Base-by-base conservation (phyloP, 2,797 vertebrate genomes). In the Sciurus carolinensis region DNA sequence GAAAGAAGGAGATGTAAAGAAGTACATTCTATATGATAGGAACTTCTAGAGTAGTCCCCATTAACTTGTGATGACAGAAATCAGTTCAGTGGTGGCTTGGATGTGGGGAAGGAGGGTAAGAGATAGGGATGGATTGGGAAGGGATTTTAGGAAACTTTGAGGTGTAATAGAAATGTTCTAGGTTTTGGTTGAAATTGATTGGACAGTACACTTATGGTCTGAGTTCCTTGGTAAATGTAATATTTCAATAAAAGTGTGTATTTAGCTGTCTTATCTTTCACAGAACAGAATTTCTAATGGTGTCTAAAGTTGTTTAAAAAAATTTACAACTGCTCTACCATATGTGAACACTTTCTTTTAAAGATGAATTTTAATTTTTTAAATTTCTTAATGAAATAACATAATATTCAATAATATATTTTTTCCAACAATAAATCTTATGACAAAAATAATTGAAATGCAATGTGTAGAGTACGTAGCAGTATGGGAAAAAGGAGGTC, bases 371-470 rank as follows among this genome's bases (percentile, higher is more conserved):
- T 22, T 39, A 83, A 47, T 91, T 94, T 88, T 18, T 94, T 91
- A 69, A n/a, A 36, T 47, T 95, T 95, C 77, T 94, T 85, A 95
- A 72, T 87, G 75, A 92, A 80, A 90, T 71, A 94, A 85, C 24
- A 57, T 33, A 85, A 81, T 50, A 67, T 62, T 8, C 5, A 91
- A 33, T 39, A 28, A 73, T 30, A 47, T 33, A 62, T 26, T 82
- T 79, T 24, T 67, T 52, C 79, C 18, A 81, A 54, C 50, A 81
- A 52, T 28, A 77, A 72, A 28, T 87, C 33, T 87, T 64, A 79
- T 2, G 42, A 42, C 15, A 64, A 90, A 92, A 59, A 83, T 30
- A 77, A 84, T 30, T 71, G 69, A 69, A 81, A 76, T 36, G 42
- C 67, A 64, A n/a, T 2, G 4, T 90, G 36, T 17, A 87, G 76